These are phyloP conservation scores for Isotomurus palustris DNA, from an alignment of 2,888 invertebrate species.

Conservation along the genomic window DNA sequence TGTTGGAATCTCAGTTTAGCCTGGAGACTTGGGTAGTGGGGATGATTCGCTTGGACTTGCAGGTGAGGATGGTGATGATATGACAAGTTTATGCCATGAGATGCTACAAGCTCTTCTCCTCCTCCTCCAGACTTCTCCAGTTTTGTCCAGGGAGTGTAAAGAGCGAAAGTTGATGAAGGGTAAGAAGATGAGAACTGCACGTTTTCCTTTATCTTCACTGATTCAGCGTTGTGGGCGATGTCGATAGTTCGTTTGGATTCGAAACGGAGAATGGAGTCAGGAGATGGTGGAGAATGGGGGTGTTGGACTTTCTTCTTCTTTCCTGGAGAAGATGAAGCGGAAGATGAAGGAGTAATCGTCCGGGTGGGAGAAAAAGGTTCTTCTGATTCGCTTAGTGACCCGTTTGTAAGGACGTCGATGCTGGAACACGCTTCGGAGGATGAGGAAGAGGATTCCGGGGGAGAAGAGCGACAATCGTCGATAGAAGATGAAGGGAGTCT, in stretches of 20 bases:
- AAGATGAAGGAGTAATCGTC: background rate
- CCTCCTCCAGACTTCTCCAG: conserved; percentile 25
- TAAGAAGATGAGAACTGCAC: conserved; percentile 41
- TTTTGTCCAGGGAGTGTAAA: conserved; percentile 34
- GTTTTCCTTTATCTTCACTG: conserved; percentile 44
- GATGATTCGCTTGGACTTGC: background rate
- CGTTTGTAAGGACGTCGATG: conserved; percentile 45
- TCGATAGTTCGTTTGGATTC: conserved; percentile 43
- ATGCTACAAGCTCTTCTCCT: conserved; percentile 10
- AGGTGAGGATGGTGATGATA: conserved; percentile 14
- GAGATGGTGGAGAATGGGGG: conserved; percentile 18
- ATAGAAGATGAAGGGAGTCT: background rate
- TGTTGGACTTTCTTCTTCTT: conserved; percentile 12
- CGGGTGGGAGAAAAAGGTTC: background rate
- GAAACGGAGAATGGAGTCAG: conserved; percentile 41
- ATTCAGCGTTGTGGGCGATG: conserved; percentile 43
- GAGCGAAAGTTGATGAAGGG: conserved; percentile 35
- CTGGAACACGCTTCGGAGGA: conserved; percentile 29
- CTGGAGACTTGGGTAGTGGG: too few relatives aligned
- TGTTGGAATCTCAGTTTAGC: conserved; percentile 9
- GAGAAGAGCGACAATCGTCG: background rate
- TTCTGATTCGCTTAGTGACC: conserved; percentile 42
- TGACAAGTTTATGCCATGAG: conserved; percentile 35
- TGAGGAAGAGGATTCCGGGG: conserved; percentile 27
- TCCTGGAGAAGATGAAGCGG: conserved; percentile 4